These are phyloP conservation scores for Drosophila ironensis DNA, from an alignment of 1,140 invertebrate genomes.

Conservation along the genomic window DNA sequence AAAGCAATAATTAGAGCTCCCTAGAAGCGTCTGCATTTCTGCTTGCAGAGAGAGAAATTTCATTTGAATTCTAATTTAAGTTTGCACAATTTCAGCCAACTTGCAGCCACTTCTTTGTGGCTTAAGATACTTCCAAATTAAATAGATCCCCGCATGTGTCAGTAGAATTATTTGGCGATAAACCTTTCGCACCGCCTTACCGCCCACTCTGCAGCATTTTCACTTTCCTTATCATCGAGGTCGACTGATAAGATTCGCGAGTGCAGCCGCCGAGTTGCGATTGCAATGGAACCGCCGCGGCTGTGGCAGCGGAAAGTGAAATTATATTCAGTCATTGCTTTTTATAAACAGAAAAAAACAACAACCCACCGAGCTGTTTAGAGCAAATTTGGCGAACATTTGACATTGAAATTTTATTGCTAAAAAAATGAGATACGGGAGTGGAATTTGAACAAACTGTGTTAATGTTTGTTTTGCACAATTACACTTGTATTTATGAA, in stretches of 20 bases:
- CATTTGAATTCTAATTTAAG: background rate
- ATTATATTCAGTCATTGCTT: slow-evolving; percentile 64
- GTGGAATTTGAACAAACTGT: slow-evolving; percentile 55
- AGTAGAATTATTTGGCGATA: background rate
- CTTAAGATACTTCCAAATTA: no score
- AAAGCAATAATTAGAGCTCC: background rate
- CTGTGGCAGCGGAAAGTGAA: slow-evolving; percentile 13
- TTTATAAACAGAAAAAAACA: slow-evolving; percentile 31
- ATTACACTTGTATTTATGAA: background rate
- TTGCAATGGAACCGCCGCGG: slow-evolving; percentile 6
- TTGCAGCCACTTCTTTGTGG: no score
- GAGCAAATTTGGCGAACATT: slow-evolving; percentile 46
- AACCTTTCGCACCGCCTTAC: background rate
- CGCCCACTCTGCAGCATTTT: slow-evolving; percentile 40
- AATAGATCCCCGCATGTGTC: background rate
- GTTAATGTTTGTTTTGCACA: slow-evolving; percentile 54
- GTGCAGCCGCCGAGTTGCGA: slow-evolving; percentile 55
- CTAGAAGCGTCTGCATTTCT: background rate
- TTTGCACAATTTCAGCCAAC: no score
- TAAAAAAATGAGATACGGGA: slow-evolving; percentile 35
- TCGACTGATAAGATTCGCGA: slow-evolving; percentile 67
- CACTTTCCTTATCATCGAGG: slow-evolving; percentile 73
- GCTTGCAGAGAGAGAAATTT: background rate
- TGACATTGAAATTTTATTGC: slow-evolving; percentile 64
- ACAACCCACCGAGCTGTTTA: slow-evolving; percentile 11